Base-by-base conservation (phyloP, 1,140 invertebrate species). In the Octopus bimaculoides region DNA sequence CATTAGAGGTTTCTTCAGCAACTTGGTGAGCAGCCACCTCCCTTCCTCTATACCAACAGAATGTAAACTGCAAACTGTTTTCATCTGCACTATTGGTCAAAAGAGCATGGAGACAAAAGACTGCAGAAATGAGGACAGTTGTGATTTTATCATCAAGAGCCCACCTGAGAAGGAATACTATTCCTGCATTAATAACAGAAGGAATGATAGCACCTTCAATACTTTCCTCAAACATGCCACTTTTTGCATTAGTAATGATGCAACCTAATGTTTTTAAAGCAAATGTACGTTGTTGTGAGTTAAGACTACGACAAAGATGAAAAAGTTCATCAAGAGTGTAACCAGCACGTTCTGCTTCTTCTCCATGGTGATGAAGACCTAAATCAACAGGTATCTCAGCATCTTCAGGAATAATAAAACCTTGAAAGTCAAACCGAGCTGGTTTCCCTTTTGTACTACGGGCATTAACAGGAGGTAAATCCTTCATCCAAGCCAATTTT, bases 321-420 rank as follows among this genome's bases (percentile, higher is more conserved):
- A 97, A 93, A 0, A 98, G 89, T 91, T 98, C 96, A 84, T 94
- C 94, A 4, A 98, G 86, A 4, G 95, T 94, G 87, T 98, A 98
- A 0, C 96, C 96, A 20, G 96, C 87, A 78, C 89, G 84, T 85
- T 96, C 94, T 52, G 95, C 94, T 89, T 98, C 96, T 84, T 96
- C 94, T 3, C 96, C 96, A 89, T 98, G 96, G 90, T 97, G 95
- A 91, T 96, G 96, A 7, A 98, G 91, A 75, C 93, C 93, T 78
- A 93, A 87, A 54, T 93, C 92, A 26, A 92, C 90, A 86, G 90
- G 89, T 87, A 89, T 91, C 82, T 94, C 92, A 71, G 93, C 92
- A 81, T 89, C 84, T 56, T 81, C 81, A 77, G 82, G 77, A 17
- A 90, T 54, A 54, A 89, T 75, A 41, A 86, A 85, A 17, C 88